Evolutionary conservation across 2,888 invertebrate species (phyloP), one percentile per base, ranked within the genome.

Genomic region (Phlogophora meticulosa): DNA sequence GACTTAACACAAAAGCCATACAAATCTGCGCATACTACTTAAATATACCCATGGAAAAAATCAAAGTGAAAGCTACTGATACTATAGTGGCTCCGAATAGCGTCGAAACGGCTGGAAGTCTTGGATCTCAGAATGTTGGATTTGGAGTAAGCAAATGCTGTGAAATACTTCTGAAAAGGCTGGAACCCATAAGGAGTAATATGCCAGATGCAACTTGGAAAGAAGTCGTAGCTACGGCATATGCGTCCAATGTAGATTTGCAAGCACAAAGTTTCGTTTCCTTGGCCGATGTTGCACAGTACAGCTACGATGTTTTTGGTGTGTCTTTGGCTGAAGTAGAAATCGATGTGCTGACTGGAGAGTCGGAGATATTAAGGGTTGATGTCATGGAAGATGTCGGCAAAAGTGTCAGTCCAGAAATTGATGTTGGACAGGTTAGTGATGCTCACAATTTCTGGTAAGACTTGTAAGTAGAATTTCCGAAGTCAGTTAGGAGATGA

Each of bases 331-430:
- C 96, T 11, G 97, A 98, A 91, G 96, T 97, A 0, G 97, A 97
- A 88, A 85, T 98, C 0, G 98, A 98, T 88, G 87, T 97, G 2
- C 87, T 98, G 49, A 98, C 97, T 1, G 98, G 98, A 17, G 97
- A 97, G 83, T 95, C 96, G 61, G 91, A 96, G 73, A 87, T 97
- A 32, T 83, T 88, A 0, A 93, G 97, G 75, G 96, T 97, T 0
- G 97, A 97, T 87, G 82, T 97, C 43, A 81, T 97, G 32, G 96
- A 97, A 87, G 97, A 97, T 86, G 95, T 94, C 4, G 97, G 97
- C 0, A 90, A 95, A 64, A 97, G 97, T 87, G 89, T 97, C 61
- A 97, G 95, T 87, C 97, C 97, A 1, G 89, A 94, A 76, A 87
- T 97, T 28, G 97, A 97, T 87, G 88, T 97, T 53, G 97, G 97